These are phyloP conservation scores for Pinctada fucata DNA, from an alignment of 2,888 invertebrate genomes.

Conservation along the genomic window DNA sequence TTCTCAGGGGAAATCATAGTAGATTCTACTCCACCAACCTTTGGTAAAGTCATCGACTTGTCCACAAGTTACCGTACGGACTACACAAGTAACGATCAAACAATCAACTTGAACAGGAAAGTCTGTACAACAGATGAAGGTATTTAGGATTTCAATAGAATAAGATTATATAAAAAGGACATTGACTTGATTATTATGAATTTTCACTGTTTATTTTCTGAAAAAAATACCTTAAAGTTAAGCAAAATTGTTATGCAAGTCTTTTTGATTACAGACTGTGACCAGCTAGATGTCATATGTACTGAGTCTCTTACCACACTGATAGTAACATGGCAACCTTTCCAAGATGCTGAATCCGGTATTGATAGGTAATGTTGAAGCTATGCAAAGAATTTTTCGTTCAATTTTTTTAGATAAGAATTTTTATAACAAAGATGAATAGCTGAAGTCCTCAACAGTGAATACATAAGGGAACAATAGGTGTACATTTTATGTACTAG, in stretches of 20 bases:
- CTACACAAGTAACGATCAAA: conserved; percentile 26
- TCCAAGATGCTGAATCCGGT: conserved; percentile 50
- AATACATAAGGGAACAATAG: too few species aligned
- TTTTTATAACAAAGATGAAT: too few species aligned
- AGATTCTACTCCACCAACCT: conserved; percentile 55
- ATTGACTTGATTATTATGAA: too few species aligned
- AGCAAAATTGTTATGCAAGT: too few species aligned
- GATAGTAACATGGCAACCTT: conserved; percentile 51
- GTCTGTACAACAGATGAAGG: conserved; percentile 48
- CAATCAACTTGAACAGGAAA: conserved; percentile 32
- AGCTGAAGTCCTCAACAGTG: too few species aligned
- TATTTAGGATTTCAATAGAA: conserved; percentile 12
- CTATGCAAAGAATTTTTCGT: too few species aligned
- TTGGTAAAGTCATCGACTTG: conserved; percentile 53
- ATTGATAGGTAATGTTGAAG: conserved; percentile 42
- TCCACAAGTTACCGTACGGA: conserved; percentile 43
- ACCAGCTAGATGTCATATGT: conserved; percentile 47
- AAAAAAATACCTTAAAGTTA: too few species aligned
- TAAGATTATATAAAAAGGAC: too few species aligned
- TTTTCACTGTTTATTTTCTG: too few species aligned
- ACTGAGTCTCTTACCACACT: conserved; percentile 49
- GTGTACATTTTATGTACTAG: too few species aligned
- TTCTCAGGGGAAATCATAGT: conserved; percentile 50
- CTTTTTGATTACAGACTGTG: conserved; percentile 44
- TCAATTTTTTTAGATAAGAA: too few species aligned